These are phyloP conservation scores for Drosophila trapezifrons DNA, from an alignment of 1,140 invertebrate species.

Conservation along the genomic window DNA sequence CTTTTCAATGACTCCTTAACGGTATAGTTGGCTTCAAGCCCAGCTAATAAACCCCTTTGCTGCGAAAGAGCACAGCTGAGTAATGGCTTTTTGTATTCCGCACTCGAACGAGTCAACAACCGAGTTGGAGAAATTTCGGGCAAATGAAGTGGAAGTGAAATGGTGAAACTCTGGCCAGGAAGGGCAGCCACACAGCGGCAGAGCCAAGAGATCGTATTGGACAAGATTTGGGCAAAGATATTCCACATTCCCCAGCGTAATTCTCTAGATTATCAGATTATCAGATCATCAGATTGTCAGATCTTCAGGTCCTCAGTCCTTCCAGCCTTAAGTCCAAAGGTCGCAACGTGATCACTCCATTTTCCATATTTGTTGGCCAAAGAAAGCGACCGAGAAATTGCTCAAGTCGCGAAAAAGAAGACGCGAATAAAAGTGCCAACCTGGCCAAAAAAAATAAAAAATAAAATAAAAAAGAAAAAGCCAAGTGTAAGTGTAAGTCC, in stretches of 20 bases:
- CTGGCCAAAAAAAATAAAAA: constrained; percentile 19
- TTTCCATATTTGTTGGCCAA: constrained; percentile 21
- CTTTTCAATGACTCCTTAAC: not conserved
- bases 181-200: constrained; percentile 1
- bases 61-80: constrained; percentile 20
- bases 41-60: constrained; percentile 4
- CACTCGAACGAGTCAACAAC: constrained; percentile 38
- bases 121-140: constrained; percentile 62
- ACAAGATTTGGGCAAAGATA: not conserved
- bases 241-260: constrained; percentile 16
- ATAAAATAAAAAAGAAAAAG: too few relatives aligned
- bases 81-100: constrained; percentile 44
- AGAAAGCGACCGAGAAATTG: constrained; percentile 61
- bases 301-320: not conserved
- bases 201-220: not conserved
- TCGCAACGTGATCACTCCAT: constrained; percentile 30
- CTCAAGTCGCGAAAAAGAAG: constrained; percentile 26
- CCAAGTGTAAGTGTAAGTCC: constrained; percentile 7
- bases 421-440: constrained; percentile 37
- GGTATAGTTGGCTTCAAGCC: not conserved
- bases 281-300: constrained; percentile 9
- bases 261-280: constrained; percentile 10
- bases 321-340: constrained; percentile 19
- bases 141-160: constrained; percentile 56
- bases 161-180: constrained; percentile 50